Evolutionary conservation across 1,140 invertebrate genomes (phyloP).

Genomic region (Drosophila guanche): DNA sequence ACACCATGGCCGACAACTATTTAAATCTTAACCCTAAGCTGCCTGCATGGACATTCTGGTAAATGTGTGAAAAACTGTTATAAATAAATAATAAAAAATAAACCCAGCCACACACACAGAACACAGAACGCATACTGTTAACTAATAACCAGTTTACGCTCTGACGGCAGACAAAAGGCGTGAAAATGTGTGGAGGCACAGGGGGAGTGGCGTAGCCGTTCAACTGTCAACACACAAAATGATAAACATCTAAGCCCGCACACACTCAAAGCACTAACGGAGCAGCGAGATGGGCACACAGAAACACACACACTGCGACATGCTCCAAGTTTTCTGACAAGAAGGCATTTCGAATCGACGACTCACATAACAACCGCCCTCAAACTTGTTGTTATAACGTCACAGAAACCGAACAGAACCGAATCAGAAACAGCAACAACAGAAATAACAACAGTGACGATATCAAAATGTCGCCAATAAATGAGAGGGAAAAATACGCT

Average conservation of each 20-base stretch:
- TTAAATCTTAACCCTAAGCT: conserved; percentile 33
- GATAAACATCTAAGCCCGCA: conserved; percentile 62
- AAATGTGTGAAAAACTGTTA: conserved; percentile 60
- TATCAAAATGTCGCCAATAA: conserved; percentile 72
- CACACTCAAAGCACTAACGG: neutral
- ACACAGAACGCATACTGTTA: conserved; percentile 65
- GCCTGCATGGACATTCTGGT: conserved; percentile 22
- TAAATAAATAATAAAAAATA: conserved; percentile 71
- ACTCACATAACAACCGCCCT: conserved; percentile 75
- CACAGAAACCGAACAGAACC: conserved; percentile 13
- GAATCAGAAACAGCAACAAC: conserved; percentile 21
- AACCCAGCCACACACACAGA: conserved; percentile 22
- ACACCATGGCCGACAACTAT: conserved; percentile 19
- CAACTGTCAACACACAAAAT: conserved; percentile 50
- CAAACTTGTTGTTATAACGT: conserved; percentile 68
- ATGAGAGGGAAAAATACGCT: conserved; percentile 67
- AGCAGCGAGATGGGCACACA: conserved; percentile 24
- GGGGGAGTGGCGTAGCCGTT: conserved; percentile 28
- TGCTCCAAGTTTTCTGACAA: conserved; percentile 36
- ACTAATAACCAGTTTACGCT: conserved; percentile 79
- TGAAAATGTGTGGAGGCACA: conserved; percentile 50
- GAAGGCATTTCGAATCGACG: conserved; percentile 73
- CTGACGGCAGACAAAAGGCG: conserved; percentile 65
- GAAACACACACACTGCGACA: neutral
- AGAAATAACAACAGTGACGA: conserved; percentile 22